Conservation (phyloP, 2,888 invertebrate genomes). For the Drosophila rellima region DNA sequence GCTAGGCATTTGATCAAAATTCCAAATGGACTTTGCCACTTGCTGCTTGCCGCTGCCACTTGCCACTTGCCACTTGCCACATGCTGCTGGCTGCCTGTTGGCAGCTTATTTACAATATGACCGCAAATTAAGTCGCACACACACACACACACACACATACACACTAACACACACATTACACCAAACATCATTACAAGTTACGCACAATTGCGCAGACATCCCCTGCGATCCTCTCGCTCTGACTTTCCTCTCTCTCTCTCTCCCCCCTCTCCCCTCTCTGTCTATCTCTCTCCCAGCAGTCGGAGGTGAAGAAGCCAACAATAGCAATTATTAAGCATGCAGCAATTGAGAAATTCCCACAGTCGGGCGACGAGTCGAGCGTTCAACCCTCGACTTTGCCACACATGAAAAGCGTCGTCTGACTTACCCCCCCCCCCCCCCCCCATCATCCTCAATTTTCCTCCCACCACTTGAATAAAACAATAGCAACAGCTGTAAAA, state of each 20-base stretch:
- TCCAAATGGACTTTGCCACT: conserved; percentile 46
- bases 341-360: conserved; percentile 84
- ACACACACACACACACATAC: conserved; percentile 28
- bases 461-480: conserved; percentile 25
- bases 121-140: conserved; percentile 69
- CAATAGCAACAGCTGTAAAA: conserved; percentile 70
- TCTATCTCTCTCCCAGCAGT: neutral
- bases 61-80: conserved; percentile 21
- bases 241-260: neutral
- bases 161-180: conserved; percentile 25
- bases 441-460: too few relatives aligned
- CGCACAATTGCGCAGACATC: conserved; percentile 73
- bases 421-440: too few relatives aligned
- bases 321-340: conserved; percentile 80
- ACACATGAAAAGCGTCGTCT: conserved; percentile 28
- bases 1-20: conserved; percentile 20
- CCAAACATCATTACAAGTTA: conserved; percentile 53
- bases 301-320: conserved; percentile 77
- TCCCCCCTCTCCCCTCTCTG: neutral
- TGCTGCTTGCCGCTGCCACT: conserved; percentile 16
- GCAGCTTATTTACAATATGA: conserved; percentile 49
- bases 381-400: conserved; percentile 57
- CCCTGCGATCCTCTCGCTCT: conserved; percentile 20
- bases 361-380: conserved; percentile 55
- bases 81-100: conserved; percentile 20